Base-by-base conservation (phyloP, 2,888 invertebrate genomes). In the Cactoblastis cactorum region DNA sequence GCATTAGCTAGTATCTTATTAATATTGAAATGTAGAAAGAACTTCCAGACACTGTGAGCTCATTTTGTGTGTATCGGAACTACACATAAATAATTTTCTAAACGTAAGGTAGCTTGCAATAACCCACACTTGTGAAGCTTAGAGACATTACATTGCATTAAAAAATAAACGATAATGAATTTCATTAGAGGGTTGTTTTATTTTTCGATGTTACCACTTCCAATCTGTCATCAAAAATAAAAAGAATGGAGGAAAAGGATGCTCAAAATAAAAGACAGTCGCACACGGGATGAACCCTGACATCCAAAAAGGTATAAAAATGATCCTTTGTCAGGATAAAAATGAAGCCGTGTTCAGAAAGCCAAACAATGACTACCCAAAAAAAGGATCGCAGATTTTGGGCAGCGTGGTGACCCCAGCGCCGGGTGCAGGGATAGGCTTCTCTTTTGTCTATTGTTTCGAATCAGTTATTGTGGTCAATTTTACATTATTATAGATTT, bases 311-410 rank as follows among this genome's bases (percentile, higher is more conserved):
- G 19, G 22, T 24, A 24, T 35, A 48, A 28, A 37, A 48, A 38
- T 24, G 12, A 15, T 37, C 28, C 37, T 28, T 24, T 35, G 47
- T 35, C 47, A n/a, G 15, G 24, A 35, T 32, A 45, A 45, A 37
- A 48, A 48, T 48, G 37, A 48, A 48, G 24, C 22, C 47, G 15
- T 47, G 47, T 47, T 47, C 28, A 6, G 37, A 48, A 48, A 24
- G 15, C 22, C 47, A 37, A 48, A 48, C 47, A 48, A 48, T 48
- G 37, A 24, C 11, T 9, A 12, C 17, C 37, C 38, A 48, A 38
- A 28, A 41, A 22, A 39, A 33, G 22, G 47, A 41, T 46, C 12
- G 37, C 35, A 14, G 24, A 35, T 48, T 48, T 48, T 37, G 47
- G 47, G 37, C 37, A 28, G n/a, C 24, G 24, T 48, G 47, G 47